Evolutionary conservation across 2,113 vertebrate species (phyloP), one percentile per base, ranked within the genome.

Genomic region (Hippocampus zosterae): DNA sequence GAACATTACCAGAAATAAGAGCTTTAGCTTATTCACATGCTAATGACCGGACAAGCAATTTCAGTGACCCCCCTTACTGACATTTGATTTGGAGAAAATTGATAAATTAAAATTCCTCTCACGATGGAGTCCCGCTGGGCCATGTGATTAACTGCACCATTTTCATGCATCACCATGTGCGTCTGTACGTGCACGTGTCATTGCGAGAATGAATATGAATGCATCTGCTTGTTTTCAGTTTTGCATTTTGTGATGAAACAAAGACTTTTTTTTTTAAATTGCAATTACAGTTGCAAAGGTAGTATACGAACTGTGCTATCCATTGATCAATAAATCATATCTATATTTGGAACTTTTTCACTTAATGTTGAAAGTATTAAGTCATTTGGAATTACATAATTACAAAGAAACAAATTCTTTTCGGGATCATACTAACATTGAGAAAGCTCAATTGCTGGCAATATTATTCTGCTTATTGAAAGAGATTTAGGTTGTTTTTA

Each of bases 1-100:
- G 71, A 84, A 81, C 73, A 77, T 89, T 82, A 85, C 66, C 23
- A 79, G 84, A 85, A 88, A 87, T 86, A 85, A 88, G 84, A 82
- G 82, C 73, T 76, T 84, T 88, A 77, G 82, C 65, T 75, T 78
- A 75, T 90, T 90, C 83, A 78, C 71, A 79, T 74, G 79, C 75
- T 85, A 85, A 88, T 87, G 82, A 85, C 81, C 76, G 72, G 68
- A 86, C 70, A 81, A 73, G 69, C 76, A 83, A 76, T 86, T 85
- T 63, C 67, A 60, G 46, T 56, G 70, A 83, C 71, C 73, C 80
- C 80, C 71, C 68, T 70, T 41, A 3, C 70, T 83, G 72, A 87
- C 81, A 83, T 83, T 80, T 80, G 75, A 85, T 88, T 81, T 72
- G 37, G 33, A 79, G 78, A 69, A 85, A 76, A 90, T 85, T 89